Conservation (phyloP, 2,797 vertebrate species). For the Trachops cirrhosus region DNA sequence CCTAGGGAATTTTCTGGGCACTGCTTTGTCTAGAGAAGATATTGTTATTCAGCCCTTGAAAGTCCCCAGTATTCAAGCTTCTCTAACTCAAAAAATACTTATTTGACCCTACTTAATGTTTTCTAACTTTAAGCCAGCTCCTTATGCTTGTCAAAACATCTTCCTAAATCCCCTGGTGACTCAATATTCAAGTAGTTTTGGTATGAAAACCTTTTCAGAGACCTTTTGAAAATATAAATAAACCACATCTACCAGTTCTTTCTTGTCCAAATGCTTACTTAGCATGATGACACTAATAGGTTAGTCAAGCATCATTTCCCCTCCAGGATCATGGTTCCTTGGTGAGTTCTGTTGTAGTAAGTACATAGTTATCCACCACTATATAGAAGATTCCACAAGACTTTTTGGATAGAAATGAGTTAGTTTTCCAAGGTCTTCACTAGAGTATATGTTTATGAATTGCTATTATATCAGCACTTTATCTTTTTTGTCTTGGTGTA, state of each 20-base stretch:
- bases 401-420: neutral
- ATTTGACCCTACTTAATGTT: neutral
- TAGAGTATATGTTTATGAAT: neutral
- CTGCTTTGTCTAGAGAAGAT: neutral
- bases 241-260: neutral
- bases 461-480: neutral
- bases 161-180: neutral
- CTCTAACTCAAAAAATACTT: neutral
- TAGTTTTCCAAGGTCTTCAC: neutral
- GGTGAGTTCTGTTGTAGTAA: neutral
- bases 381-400: neutral
- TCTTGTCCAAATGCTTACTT: constrained; percentile 8
- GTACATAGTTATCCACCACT: neutral
- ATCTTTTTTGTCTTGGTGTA: neutral
- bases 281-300: neutral
- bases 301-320: neutral
- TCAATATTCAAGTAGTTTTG: neutral
- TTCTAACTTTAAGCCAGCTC: neutral
- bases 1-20: neutral
- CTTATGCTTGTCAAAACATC: neutral
- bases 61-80: neutral
- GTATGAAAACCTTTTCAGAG: neutral
- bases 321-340: neutral
- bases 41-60: neutral
- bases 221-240: constrained; percentile 26